Evolutionary conservation across 2,888 invertebrate genomes (phyloP).

Genomic region (Rhyacophila evoluta): DNA sequence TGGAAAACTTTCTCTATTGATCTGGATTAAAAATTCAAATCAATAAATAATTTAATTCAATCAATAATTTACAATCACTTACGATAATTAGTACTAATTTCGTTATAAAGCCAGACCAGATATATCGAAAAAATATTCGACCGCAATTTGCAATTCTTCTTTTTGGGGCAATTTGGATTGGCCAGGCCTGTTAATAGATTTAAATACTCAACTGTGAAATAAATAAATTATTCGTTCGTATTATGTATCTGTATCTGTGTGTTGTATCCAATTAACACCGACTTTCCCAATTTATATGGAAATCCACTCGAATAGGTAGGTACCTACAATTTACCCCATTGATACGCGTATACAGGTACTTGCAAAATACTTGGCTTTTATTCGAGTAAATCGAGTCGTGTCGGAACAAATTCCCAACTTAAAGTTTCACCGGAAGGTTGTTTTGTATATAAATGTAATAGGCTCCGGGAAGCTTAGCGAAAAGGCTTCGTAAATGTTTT

Average conservation of each 20-base stretch:
- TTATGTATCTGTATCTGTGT: neutral
- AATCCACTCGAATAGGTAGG: neutral
- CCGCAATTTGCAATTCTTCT: no score
- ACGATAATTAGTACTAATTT: no score
- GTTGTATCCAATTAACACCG: neutral
- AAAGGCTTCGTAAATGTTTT: constrained; percentile 17
- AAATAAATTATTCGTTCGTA: neutral
- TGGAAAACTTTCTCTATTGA: no score
- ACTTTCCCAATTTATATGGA: neutral
- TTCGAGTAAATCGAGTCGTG: constrained; percentile 1
- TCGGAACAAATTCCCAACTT: constrained; percentile 14
- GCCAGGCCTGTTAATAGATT: no score
- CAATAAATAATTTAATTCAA: no score
- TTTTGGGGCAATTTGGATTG: no score
- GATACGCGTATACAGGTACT: constrained; percentile 5
- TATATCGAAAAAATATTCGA: no score
- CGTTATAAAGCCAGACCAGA: no score
- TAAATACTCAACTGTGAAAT: neutral
- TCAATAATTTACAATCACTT: no score
- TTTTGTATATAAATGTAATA: constrained; percentile 22
- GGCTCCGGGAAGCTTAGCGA: constrained; percentile 21
- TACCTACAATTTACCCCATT: neutral
- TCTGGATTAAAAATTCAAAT: no score
- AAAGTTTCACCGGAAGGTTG: constrained; percentile 18
- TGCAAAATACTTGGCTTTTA: constrained; percentile 15